phyloP scores from a whole-genome alignment of 2,113 vertebrate species.

The Nibea coibor region DNA sequence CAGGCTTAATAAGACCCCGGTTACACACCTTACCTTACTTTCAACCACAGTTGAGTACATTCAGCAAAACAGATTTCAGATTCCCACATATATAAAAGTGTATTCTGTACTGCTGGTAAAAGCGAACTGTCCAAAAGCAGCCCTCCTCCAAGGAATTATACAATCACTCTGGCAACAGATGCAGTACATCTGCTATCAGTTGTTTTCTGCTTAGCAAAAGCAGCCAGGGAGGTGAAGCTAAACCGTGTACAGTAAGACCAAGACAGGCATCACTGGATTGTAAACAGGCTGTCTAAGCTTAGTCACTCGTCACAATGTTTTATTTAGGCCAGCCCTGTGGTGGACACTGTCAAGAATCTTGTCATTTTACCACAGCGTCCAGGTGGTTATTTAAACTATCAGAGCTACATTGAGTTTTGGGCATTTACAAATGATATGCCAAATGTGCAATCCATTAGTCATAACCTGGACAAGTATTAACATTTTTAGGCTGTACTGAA shows the following conservation, averaged over 20 bases:
- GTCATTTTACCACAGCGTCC: neutral
- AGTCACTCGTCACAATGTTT: neutral
- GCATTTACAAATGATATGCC: neutral
- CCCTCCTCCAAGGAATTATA: conserved; percentile 27
- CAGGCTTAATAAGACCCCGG: neutral
- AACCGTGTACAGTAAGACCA: neutral
- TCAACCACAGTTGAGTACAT: neutral
- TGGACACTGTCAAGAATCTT: neutral
- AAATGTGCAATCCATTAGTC: neutral
- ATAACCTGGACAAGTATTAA: neutral
- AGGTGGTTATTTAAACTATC: neutral
- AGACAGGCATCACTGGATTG: neutral
- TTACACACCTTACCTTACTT: neutral
- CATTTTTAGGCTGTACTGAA: neutral
- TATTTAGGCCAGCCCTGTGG: neutral
- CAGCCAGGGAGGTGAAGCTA: neutral
- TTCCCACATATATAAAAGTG: neutral
- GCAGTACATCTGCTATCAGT: conserved; percentile 20
- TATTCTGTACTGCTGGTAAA: neutral
- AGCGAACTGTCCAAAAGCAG: conserved; percentile 18
- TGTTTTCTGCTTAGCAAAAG: conserved; percentile 27
- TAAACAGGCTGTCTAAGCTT: neutral
- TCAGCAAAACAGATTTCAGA: neutral
- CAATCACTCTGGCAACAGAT: conserved; percentile 37
- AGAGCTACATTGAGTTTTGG: neutral